Conservation (phyloP, 2,797 vertebrate genomes). For the Acipenser transmontanus region DNA sequence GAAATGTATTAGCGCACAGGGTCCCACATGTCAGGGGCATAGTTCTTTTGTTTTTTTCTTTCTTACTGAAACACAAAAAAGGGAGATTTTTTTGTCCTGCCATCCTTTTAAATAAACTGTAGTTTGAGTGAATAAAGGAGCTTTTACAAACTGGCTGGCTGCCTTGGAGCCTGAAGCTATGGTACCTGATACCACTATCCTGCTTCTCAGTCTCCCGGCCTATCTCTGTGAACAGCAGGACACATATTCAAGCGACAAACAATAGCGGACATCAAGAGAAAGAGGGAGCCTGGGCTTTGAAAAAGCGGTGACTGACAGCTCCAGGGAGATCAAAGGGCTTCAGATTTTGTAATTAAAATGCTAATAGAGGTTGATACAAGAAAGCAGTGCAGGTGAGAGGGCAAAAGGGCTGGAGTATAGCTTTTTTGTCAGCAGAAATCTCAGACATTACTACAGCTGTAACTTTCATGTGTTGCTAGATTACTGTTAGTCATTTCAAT, state of each 20-base stretch:
- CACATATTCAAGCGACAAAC: conserved; percentile 55
- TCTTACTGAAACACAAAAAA: background rate
- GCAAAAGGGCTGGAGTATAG: conserved; percentile 22
- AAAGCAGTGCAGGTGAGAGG: conserved; percentile 31
- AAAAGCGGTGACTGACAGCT: conserved; percentile 60
- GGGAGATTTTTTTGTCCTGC: background rate
- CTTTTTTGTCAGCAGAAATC: background rate
- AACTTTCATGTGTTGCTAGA: background rate
- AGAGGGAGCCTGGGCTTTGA: conserved; percentile 48
- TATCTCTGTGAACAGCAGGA: conserved; percentile 54
- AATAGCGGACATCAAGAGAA: conserved; percentile 58
- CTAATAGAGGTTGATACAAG: conserved; percentile 54
- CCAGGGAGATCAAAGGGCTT: conserved; percentile 57
- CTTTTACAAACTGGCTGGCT: conserved; percentile 58
- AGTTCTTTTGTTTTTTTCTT: conserved; percentile 21
- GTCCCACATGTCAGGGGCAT: conserved; percentile 34
- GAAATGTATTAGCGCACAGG: conserved; percentile 48
- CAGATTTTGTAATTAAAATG: conserved; percentile 55
- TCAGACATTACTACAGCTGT: background rate
- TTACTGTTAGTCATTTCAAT: background rate
- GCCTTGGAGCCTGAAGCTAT: conserved; percentile 44
- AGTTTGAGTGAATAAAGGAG: conserved; percentile 58
- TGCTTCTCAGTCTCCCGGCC: conserved; percentile 40
- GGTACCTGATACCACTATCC: conserved; percentile 64
- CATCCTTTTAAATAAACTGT: conserved; percentile 23